Percentiles rank a stretch among this genome's conserved stretches.
These are phyloP conservation scores for Motacilla tschutschensis DNA, from an alignment of 2,113 vertebrate species.

Conservation along the genomic window DNA sequence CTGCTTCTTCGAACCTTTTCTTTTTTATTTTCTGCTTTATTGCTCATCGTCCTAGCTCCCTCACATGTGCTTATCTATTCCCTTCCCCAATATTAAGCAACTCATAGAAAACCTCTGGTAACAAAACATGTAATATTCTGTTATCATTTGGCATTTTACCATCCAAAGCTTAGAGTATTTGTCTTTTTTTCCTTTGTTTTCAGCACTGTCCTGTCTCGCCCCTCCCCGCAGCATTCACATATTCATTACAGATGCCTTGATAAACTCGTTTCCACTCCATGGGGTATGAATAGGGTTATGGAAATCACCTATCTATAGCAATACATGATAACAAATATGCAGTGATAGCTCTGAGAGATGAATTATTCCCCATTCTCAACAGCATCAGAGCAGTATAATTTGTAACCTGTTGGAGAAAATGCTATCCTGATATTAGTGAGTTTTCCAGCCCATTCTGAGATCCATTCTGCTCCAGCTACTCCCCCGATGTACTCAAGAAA, in stretches of 20 bases:
- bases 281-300: conserved; percentile 42
- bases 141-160: conserved; percentile 42
- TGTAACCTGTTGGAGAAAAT: conserved; percentile 16
- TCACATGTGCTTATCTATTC: conserved; percentile 13
- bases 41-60: background rate
- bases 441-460: conserved; percentile 1
- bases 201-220: background rate
- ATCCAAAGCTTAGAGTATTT: conserved; percentile 16
- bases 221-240: background rate
- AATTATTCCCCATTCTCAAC: conserved; percentile 13
- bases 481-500: background rate
- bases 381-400: background rate
- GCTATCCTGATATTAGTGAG: background rate
- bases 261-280: conserved; percentile 36
- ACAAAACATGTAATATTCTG: conserved; percentile 40
- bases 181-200: conserved; percentile 13
- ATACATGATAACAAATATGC: conserved; percentile 40
- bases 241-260: conserved; percentile 42
- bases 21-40: background rate
- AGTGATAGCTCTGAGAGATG: conserved; percentile 24
- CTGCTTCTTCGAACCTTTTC: background rate
- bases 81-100: conserved; percentile 10
- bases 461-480: background rate
- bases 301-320: conserved; percentile 43
- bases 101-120: conserved; percentile 1